phyloP scores from a whole-genome alignment of 2,113 vertebrate genomes.

The Miniopterus natalensis region DNA sequence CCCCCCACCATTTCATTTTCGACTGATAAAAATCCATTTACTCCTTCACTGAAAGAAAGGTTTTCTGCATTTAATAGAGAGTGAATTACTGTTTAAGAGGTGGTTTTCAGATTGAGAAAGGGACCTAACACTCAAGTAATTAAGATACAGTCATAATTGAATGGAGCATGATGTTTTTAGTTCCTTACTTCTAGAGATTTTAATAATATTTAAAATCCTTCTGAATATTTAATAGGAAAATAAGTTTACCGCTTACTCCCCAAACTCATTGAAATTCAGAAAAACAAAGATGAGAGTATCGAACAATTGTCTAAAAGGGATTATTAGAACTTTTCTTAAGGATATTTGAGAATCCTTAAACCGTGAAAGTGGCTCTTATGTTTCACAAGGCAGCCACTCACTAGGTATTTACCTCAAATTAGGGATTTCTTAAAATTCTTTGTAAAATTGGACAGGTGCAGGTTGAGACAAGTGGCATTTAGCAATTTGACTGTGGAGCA shows the following conservation, averaged over 20 bases:
- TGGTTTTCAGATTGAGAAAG: slow-evolving; percentile 55
- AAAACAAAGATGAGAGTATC: slow-evolving; percentile 66
- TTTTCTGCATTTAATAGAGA: slow-evolving; percentile 44
- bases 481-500: slow-evolving; percentile 65
- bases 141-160: slow-evolving; percentile 8
- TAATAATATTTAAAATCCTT: slow-evolving; percentile 54
- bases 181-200: slow-evolving; percentile 43
- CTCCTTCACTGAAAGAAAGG: slow-evolving; percentile 17
- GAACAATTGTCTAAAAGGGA: slow-evolving; percentile 65
- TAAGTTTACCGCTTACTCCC: slow-evolving; percentile 66
- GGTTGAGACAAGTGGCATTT: slow-evolving; percentile 80
- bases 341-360: slow-evolving; percentile 72
- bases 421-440: slow-evolving; percentile 79
- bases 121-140: slow-evolving; percentile 42
- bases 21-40: slow-evolving; percentile 11
- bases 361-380: slow-evolving; percentile 62
- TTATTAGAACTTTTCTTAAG: slow-evolving; percentile 71
- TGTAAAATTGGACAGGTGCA: slow-evolving; percentile 76
- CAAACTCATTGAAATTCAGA: slow-evolving; percentile 76
- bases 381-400: slow-evolving; percentile 71
- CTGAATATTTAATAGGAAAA: slow-evolving; percentile 73
- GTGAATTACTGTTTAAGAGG: slow-evolving; percentile 48
- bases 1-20: slow-evolving; percentile 20
- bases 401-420: slow-evolving; percentile 76
- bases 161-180: neutral